Evolutionary conservation across 2,113 vertebrate species (phyloP).

Genomic region (Serinus canaria): DNA sequence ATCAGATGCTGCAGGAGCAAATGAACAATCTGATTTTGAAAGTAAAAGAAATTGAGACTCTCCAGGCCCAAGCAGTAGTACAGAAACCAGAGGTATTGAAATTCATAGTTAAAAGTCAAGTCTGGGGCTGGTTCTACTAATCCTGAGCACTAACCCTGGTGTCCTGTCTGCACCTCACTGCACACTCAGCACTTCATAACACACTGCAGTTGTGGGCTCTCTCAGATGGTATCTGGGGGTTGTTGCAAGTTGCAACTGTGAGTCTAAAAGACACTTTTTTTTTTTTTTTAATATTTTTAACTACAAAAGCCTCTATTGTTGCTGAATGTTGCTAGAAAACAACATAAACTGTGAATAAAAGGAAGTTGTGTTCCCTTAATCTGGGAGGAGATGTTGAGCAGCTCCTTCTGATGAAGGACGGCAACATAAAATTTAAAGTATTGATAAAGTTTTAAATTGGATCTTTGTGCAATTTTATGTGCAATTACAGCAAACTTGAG

Average conservation of each 20-base stretch:
- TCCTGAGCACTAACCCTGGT: constrained; percentile 66
- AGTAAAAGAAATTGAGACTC: constrained; percentile 80
- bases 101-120: neutral
- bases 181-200: constrained; percentile 23
- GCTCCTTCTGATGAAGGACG: neutral
- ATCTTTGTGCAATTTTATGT: neutral
- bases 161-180: constrained; percentile 64
- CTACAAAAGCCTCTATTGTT: neutral
- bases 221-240: neutral
- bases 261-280: neutral
- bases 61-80: constrained; percentile 83
- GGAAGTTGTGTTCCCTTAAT: neutral
- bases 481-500: neutral
- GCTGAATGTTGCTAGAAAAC: constrained; percentile 25
- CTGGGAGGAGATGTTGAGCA: neutral
- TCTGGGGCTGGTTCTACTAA: constrained; percentile 60
- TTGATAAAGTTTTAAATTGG: neutral
- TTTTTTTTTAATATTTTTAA: neutral
- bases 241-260: neutral
- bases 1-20: constrained; percentile 74
- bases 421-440: neutral
- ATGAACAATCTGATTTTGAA: constrained; percentile 78
- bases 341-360: constrained; percentile 72
- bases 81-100: constrained; percentile 83
- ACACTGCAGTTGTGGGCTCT: neutral